phyloP scores from a whole-genome alignment of 2,888 invertebrate species.

The Cryptus armator region DNA sequence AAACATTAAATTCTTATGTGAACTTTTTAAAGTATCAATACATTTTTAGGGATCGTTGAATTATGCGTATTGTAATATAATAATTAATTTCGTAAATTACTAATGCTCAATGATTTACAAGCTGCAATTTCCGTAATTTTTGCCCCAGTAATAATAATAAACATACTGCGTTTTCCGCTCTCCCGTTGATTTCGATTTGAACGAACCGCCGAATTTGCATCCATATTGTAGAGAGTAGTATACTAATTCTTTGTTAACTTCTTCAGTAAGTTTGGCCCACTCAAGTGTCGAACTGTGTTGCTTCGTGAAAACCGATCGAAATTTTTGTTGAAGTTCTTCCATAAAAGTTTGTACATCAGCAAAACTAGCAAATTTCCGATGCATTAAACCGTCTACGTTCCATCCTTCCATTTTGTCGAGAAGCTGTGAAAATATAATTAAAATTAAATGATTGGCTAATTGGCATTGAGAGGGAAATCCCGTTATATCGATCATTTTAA shows the following conservation, averaged over 20 bases:
- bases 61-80: no score
- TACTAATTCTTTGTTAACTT: not conserved
- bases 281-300: slow-evolving; percentile 5
- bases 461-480: not conserved
- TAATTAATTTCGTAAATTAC: no score
- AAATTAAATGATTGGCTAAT: not conserved
- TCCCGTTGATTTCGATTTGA: slow-evolving; percentile 6
- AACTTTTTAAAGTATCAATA: no score
- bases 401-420: not conserved
- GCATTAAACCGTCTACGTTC: not conserved
- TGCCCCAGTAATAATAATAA: not conserved
- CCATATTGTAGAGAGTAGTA: not conserved
- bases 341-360: not conserved
- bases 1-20: no score
- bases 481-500: not conserved
- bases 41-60: no score
- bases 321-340: slow-evolving; percentile 1
- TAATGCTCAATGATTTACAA: not conserved
- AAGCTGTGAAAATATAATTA: not conserved
- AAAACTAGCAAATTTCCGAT: not conserved
- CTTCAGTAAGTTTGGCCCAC: not conserved
- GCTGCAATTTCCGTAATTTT: not conserved
- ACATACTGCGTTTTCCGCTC: not conserved
- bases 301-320: not conserved
- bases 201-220: slow-evolving; percentile 13